Conservation (phyloP, 2,797 vertebrate genomes). For the Diplodus sargus region DNA sequence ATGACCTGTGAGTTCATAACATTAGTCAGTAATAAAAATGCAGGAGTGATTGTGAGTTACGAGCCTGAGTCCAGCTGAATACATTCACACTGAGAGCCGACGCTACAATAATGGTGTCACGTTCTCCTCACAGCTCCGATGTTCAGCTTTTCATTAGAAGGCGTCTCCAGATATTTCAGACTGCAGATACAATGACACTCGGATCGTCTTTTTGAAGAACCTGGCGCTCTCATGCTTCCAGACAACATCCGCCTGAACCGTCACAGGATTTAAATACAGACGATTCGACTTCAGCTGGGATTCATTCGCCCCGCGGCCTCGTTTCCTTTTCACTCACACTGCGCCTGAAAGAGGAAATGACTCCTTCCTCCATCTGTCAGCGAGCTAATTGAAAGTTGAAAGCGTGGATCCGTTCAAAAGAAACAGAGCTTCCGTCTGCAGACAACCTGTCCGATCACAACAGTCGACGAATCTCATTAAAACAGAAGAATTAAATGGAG, state of each 20-base stretch:
- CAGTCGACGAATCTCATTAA: conserved; percentile 10
- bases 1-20: conserved; percentile 15
- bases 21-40: conserved; percentile 15
- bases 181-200: no score
- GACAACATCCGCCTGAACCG: not conserved
- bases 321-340: conserved; percentile 11
- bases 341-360: conserved; percentile 34
- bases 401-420: conserved; percentile 44
- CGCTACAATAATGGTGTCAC: no score
- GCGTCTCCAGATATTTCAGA: no score
- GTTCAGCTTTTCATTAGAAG: no score
- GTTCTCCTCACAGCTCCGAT: no score
- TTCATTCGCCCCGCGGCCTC: not conserved
- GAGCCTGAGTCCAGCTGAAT: not conserved
- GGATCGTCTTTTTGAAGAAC: not conserved
- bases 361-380: conserved; percentile 35
- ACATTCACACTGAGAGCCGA: no score
- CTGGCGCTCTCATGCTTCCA: not conserved
- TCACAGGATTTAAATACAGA: conserved; percentile 22
- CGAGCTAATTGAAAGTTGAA: conserved; percentile 54
- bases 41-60: not conserved
- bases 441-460: conserved; percentile 35
- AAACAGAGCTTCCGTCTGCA: conserved; percentile 27
- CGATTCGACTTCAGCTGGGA: conserved; percentile 33
- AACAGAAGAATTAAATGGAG: conserved; percentile 7